phyloP scores from a whole-genome alignment of 2,888 invertebrate species.

The Acleris cristana region DNA sequence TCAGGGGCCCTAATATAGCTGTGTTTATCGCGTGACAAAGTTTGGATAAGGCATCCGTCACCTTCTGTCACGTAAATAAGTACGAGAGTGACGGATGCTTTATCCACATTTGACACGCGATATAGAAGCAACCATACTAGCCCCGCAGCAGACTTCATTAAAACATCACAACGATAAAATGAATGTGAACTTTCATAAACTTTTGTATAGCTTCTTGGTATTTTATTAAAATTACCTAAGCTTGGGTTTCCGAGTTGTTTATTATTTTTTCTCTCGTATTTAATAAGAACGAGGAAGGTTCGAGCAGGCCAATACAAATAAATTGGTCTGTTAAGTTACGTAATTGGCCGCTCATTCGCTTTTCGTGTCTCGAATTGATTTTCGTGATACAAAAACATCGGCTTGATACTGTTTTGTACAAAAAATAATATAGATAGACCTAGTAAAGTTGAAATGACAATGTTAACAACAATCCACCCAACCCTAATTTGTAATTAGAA shows the following conservation, averaged over 20 bases:
- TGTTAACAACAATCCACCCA: too few relatives aligned
- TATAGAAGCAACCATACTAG: too few relatives aligned
- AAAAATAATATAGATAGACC: not conserved
- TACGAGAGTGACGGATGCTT: too few relatives aligned
- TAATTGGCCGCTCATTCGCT: constrained; percentile 32
- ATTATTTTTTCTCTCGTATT: constrained; percentile 35
- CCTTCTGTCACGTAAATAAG: too few relatives aligned
- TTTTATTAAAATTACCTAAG: constrained; percentile 27
- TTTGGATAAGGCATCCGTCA: too few relatives aligned
- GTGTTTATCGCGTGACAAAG: too few relatives aligned
- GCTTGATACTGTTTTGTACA: not conserved
- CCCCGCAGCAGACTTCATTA: constrained; percentile 7
- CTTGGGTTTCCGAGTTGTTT: constrained; percentile 20
- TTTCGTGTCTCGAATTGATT: constrained; percentile 33
- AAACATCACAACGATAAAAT: constrained; percentile 5
- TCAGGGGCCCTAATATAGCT: too few relatives aligned
- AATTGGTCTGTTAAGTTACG: constrained; percentile 37
- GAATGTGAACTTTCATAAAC: constrained; percentile 8
- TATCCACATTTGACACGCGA: too few relatives aligned
- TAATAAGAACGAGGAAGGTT: constrained; percentile 26
- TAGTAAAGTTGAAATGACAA: too few relatives aligned
- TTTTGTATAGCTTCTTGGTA: constrained; percentile 16
- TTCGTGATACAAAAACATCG: constrained; percentile 22
- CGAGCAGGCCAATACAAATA: constrained; percentile 28
- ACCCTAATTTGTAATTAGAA: too few relatives aligned